These are phyloP conservation scores for Bombus vancouverensis DNA, from an alignment of 1,140 invertebrate genomes.

Conservation along the genomic window DNA sequence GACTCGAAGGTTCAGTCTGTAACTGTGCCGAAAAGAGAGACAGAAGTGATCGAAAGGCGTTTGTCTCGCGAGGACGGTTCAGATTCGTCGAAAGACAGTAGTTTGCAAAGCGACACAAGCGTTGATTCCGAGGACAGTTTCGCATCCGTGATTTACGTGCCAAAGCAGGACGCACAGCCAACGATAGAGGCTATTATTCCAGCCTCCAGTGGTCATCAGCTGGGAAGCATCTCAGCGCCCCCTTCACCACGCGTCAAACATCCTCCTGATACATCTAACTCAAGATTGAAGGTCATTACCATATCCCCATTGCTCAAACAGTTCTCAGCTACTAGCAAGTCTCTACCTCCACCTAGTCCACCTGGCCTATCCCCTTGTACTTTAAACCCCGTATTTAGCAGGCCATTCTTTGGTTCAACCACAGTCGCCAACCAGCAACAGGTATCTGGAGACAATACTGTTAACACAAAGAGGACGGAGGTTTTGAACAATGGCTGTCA, in stretches of 20 bases:
- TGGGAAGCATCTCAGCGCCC: conserved; percentile 69
- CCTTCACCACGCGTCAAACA: conserved; percentile 79
- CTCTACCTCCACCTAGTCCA: conserved; percentile 76
- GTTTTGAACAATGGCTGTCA: background rate
- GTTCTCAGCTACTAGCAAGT: conserved; percentile 76
- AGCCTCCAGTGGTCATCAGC: conserved; percentile 59
- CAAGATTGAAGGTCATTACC: conserved; percentile 76
- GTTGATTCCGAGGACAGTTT: conserved; percentile 96
- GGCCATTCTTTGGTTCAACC: conserved; percentile 56
- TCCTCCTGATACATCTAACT: conserved; percentile 58
- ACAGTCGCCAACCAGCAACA: conserved; percentile 4
- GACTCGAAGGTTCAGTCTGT: conserved; percentile 61
- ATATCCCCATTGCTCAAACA: conserved; percentile 79
- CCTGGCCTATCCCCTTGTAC: conserved; percentile 72
- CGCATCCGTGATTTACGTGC: conserved; percentile 94
- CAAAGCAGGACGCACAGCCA: conserved; percentile 83
- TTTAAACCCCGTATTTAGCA: conserved; percentile 27
- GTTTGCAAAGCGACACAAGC: conserved; percentile 95
- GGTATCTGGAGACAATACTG: background rate
- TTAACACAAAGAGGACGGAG: background rate
- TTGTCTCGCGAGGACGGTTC: conserved; percentile 92
- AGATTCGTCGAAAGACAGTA: conserved; percentile 95
- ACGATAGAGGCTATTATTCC: conserved; percentile 31
- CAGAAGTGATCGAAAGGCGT: conserved; percentile 83
- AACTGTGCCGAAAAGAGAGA: conserved; percentile 75